Evolutionary conservation across 2,888 invertebrate genomes (phyloP).

Genomic region (Sphaerophoria taeniata): DNA sequence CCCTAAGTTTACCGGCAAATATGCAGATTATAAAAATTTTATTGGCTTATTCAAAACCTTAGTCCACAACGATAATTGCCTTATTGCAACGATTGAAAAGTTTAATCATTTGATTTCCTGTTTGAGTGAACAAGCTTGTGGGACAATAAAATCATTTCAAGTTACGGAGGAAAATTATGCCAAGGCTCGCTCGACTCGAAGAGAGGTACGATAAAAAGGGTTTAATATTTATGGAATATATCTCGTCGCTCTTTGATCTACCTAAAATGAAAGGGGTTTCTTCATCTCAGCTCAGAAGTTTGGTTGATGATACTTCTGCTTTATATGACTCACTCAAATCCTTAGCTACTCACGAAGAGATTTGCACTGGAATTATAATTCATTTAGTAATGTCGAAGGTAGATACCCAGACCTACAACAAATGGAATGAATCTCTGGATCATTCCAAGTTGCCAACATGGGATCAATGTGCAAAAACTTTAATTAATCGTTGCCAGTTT

Average conservation of each 20-base stretch:
- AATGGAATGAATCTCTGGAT: constrained; percentile 38
- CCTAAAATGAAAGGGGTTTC: constrained; percentile 26
- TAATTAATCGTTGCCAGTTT: too few relatives aligned
- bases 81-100: constrained; percentile 11
- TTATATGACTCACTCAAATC: constrained; percentile 6
- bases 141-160: constrained; percentile 22
- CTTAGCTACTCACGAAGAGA: constrained; percentile 10
- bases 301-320: background rate
- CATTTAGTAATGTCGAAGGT: constrained; percentile 24
- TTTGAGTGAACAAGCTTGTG: constrained; percentile 5
- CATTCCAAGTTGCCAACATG: background rate
- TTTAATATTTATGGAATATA: constrained; percentile 18
- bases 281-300: constrained; percentile 2
- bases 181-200: constrained; percentile 13
- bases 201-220: constrained; percentile 18
- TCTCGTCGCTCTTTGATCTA: constrained; percentile 8
- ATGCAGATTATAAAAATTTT: constrained; percentile 14
- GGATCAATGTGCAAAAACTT: too few relatives aligned
- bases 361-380: constrained; percentile 23
- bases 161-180: constrained; percentile 10
- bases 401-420: constrained; percentile 16
- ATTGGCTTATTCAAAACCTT: constrained; percentile 18
- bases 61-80: constrained; percentile 12
- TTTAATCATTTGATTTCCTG: constrained; percentile 11
- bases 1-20: constrained; percentile 10